Base-by-base conservation (phyloP, 2,888 invertebrate genomes). In the Seladonia tumulorum region DNA sequence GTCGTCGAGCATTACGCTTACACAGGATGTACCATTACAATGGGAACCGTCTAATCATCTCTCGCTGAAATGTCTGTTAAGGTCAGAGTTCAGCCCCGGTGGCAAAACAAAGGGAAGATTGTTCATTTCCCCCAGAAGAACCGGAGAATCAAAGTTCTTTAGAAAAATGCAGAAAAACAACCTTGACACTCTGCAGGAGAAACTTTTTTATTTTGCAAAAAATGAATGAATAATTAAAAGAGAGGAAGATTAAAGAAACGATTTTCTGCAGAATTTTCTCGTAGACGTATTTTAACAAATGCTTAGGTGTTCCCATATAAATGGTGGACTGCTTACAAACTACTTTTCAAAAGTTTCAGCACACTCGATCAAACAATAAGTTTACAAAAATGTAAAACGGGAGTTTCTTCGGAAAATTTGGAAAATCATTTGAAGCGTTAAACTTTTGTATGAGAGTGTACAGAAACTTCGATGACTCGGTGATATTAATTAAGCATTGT, bases 1-100 rank as follows among this genome's bases (percentile, higher is more conserved):
- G 76, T 76, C 42, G 66, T 81, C 77, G 82, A 80, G 81, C 83
- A 76, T 75, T 76, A 42, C 22, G 76, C 35, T 81, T 70, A 63
- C 16, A 66, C n/a, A 42, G 70, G 42, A 12, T 12, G 10, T 12
- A 35, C 68, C 39, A 39, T 68, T 68, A 4, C 68, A 68, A 35
- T 39, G 22, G 42, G 42, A 70, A 70, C 70, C 70, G 42, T 42
- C 10, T 42, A 42, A 42, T 70, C 42, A n/a, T 42, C 18, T 39
- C 63, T 68, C 2, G 10, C 18, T 39, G 39, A 68, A 39, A 39
- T 12, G 22, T 68, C 22, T 63, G 63, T 29, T 16, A 29, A 60
- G 60, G 60, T 25, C 5, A 60, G 14, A 16, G 57, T 60, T 60
- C n/a, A 25, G 14, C n/a, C 2, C 57, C 12, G 12, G 57, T 10